Evolutionary conservation across 2,888 invertebrate species (phyloP).

Genomic region (Icerya purchasi): DNA sequence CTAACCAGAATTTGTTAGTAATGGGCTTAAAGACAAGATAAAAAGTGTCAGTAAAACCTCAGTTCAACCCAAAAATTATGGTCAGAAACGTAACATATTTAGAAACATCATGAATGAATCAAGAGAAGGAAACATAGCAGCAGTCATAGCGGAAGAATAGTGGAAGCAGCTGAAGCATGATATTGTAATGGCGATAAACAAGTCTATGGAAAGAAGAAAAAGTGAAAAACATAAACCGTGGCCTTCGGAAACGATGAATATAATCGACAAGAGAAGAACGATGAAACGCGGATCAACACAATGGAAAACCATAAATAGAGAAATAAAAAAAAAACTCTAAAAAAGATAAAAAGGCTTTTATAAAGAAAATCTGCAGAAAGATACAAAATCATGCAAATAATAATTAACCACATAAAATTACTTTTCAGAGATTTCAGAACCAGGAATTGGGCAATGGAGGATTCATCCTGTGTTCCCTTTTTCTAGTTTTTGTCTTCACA

Average conservation of each 20-base stretch:
- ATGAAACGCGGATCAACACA: not conserved
- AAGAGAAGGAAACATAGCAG: not conserved
- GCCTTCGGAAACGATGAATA: not conserved
- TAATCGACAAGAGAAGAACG: not conserved
- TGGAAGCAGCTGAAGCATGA: not conserved
- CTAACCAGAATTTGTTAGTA: no score
- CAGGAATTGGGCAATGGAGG: not conserved
- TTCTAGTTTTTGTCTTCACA: no score
- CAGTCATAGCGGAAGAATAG: not conserved
- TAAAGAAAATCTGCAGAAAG: no score
- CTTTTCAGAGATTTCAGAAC: not conserved
- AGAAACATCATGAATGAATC: not conserved
- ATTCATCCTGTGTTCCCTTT: no score
- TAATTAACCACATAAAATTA: no score
- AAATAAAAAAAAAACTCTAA: not conserved
- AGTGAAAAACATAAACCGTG: not conserved
- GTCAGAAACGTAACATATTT: not conserved
- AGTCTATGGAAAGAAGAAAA: not conserved
- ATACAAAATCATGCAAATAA: no score
- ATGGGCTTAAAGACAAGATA: no score
- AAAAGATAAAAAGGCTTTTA: no score
- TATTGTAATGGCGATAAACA: not conserved
- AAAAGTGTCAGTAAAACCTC: no score
- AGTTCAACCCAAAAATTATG: not conserved
- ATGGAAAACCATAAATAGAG: not conserved